A percentile compares a stretch with the other conserved stretches of the same genome.
These are phyloP conservation scores for Melanotaenia boesemani DNA, from an alignment of 2,797 vertebrate species.

Conservation along the genomic window DNA sequence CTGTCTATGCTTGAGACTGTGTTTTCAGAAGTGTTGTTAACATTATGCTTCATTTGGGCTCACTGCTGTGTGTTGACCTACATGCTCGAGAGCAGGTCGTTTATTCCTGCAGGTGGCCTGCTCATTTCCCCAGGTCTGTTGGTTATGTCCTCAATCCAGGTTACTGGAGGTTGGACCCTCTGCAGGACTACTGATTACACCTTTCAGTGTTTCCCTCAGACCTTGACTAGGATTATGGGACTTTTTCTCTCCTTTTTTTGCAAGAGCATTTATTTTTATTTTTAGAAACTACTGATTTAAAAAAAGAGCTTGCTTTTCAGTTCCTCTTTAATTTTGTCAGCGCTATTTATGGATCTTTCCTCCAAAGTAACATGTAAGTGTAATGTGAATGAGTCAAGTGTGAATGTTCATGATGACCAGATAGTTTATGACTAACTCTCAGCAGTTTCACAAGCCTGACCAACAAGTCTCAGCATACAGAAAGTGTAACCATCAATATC, in stretches of 20 bases:
- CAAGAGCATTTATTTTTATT: constrained; percentile 14
- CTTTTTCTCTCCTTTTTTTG: neutral
- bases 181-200: constrained; percentile 39
- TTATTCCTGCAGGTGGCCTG: constrained; percentile 41
- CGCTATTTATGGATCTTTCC: constrained; percentile 69
- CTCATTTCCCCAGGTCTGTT: constrained; percentile 28
- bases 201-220: constrained; percentile 12
- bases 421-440: constrained; percentile 70
- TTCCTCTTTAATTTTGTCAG: constrained; percentile 30
- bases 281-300: constrained; percentile 23
- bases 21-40: constrained; percentile 6
- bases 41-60: constrained; percentile 44
- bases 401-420: constrained; percentile 58
- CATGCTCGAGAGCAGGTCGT: constrained; percentile 44
- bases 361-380: constrained; percentile 33
- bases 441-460: constrained; percentile 52
- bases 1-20: constrained; percentile 11
- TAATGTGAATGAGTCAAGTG: constrained; percentile 65
- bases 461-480: constrained; percentile 14
- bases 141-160: constrained; percentile 27
- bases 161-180: constrained; percentile 39
- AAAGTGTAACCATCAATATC: constrained; percentile 21
- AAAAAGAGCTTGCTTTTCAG: constrained; percentile 19
- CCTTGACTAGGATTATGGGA: constrained; percentile 32
- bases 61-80: constrained; percentile 35